Conservation (phyloP, 1,140 invertebrate species). For the Diabrotica virgifera region DNA sequence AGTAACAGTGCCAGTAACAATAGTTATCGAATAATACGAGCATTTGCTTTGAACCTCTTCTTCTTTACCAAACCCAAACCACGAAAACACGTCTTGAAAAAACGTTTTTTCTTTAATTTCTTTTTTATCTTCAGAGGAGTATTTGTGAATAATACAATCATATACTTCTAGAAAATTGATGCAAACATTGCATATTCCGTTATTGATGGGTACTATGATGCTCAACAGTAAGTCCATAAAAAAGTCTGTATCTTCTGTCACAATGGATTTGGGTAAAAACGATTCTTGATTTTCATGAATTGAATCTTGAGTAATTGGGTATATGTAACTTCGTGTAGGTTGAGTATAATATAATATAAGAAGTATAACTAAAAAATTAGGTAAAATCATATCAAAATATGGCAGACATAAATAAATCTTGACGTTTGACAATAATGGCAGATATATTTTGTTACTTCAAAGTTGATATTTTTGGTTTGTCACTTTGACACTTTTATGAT, state of each 20-base stretch:
- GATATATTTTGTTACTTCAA: too few species aligned
- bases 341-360: constrained; percentile 9
- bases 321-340: constrained; percentile 15
- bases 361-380: constrained; percentile 21
- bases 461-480: too few species aligned
- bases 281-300: constrained; percentile 4
- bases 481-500: too few species aligned
- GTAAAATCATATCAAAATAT: constrained; percentile 15
- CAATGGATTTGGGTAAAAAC: constrained; percentile 5
- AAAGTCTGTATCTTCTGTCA: constrained; percentile 19
- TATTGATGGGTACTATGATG: constrained; percentile 22
- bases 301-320: constrained; percentile 18
- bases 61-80: constrained; percentile 11
- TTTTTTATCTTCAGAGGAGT: neutral
- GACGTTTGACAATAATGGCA: too few species aligned
- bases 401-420: too few species aligned
- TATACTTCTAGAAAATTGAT: constrained; percentile 26
- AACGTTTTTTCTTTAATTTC: neutral
- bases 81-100: constrained; percentile 7
- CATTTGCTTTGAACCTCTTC: constrained; percentile 12
- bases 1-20: constrained; percentile 14
- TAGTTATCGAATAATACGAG: constrained; percentile 18
- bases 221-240: constrained; percentile 15
- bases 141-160: constrained; percentile 20
- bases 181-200: constrained; percentile 25